Base-by-base conservation (phyloP, 92 coral and sea anemone genomes). In the Epizoanthus rinbou region DNA sequence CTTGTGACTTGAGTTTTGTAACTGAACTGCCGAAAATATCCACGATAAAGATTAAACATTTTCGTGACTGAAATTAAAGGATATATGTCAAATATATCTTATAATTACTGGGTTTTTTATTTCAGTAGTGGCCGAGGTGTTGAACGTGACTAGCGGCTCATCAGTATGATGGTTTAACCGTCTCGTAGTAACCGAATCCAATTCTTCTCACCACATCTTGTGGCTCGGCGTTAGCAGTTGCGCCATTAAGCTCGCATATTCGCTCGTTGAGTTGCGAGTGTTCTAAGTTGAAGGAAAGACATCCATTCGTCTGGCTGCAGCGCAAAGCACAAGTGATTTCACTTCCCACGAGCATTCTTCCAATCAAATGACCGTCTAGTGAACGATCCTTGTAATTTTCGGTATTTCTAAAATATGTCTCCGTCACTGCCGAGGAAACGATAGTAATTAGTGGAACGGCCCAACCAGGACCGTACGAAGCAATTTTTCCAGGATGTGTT, bases 261-360 rank as follows among this genome's bases (percentile, higher is more conserved):
- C 23, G 57, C 35, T 22, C 10, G 14, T 22, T 11, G 10, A 43
- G 25, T 78, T 39, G 15, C 2, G 71, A 43, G 35, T 13, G 63
- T 56, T 78, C 82, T 53, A 78, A 62, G 59, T 78, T 78, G 59
- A 78, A 78, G 16, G 82, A 78, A 35, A 60, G 22, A 41, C 82
- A 78, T 41, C 72, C 82, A 62, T 24, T 21, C 37, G 69, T 41
- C 8, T 58, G 72, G 71, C 82, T 78, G 59, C 82, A 78, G 21
- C 28, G 37, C 23, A 63, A 37, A 23, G 82, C 82, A 78, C 82
- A 78, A 11, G 23, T 70, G 16, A 78, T 56, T 5, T 78, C 70
- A 21, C 58, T 23, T 15, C 41, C 59, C 72, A 78, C 82, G 15
- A 23, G 13, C 6, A 21, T 28, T n/a, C 21, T 78, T 16, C 3